Base-by-base conservation (phyloP, 2,888 invertebrate species). In the Papilio gigon region DNA sequence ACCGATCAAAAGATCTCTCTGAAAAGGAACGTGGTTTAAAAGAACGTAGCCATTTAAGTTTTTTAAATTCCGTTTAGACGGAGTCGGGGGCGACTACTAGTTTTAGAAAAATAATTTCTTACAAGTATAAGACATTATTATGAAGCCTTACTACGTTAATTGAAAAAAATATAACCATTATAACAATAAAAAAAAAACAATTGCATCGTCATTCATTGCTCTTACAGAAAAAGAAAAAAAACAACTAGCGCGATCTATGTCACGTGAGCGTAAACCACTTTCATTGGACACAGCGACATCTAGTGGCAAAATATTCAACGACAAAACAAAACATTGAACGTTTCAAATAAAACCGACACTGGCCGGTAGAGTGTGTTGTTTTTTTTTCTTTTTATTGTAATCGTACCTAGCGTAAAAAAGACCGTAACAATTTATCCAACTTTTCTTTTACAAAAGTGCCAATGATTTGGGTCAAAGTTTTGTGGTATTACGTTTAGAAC, bases 291-390 rank as follows among this genome's bases (percentile, higher is more conserved):
- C 53, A 77, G 42, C 78, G 81, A 76, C 81, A 84, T 80, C 85
- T 84, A 63, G 68, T 64, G 71, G 5, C 1, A 1, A 0, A 4
- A 2, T 20, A 4, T 56, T 66, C 65, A 71, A 35, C 65, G 66
- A 12, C 0, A 20, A 27, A 71, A 68, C 70, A 76, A 79, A 77
- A 79, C 77, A 73, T 77, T 78, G 78, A 84, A 81, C 78, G 77
- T 75, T 71, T 60, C 61, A 74, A 73, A 73, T 77, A 78, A 73
- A 79, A 76, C 74, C 71, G 37, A 60, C 22, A 65, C 44, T 66
- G 25, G 67, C 81, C 90, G 82, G 80, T 84, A 90, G 90, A 89
- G 86, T 81, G 89, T 76, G 88, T 82, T 87, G 78, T 79, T 80
- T 79, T 82, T 78, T 83, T 84, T 80, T 77, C 78, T 80, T 82